Percentiles rank a stretch among this genome's conserved stretches.
Evolutionary conservation across 1,140 invertebrate genomes (phyloP).

Genomic region (Neocloeon triangulifer): DNA sequence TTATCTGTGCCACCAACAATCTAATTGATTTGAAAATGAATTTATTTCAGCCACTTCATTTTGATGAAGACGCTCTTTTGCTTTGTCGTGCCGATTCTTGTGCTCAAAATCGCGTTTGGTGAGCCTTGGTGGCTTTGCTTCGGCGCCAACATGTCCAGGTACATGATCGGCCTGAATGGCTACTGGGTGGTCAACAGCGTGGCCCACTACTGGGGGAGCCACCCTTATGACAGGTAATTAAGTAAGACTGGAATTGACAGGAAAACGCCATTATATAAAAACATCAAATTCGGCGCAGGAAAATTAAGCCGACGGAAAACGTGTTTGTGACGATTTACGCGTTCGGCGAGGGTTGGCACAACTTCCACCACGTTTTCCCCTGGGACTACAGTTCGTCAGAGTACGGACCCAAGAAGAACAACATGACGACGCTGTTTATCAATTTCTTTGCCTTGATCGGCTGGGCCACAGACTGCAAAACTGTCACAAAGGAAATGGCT

Average conservation of each 20-base stretch:
- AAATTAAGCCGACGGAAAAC: constrained; percentile 30
- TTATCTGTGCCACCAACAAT: too few species aligned
- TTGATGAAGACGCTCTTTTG: constrained; percentile 16
- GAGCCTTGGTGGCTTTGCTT: constrained; percentile 20
- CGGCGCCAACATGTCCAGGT: constrained; percentile 8
- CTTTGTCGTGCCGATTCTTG: constrained; percentile 28
- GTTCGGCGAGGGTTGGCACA: constrained; percentile 50
- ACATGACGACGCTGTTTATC: constrained; percentile 59
- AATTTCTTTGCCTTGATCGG: constrained; percentile 54
- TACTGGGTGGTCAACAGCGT: constrained; percentile 27
- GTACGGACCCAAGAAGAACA: constrained; percentile 44
- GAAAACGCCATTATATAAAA: neutral
- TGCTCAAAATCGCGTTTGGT: constrained; percentile 29
- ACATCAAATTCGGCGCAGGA: constrained; percentile 12
- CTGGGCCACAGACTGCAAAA: constrained; percentile 44
- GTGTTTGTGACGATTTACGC: constrained; percentile 16
- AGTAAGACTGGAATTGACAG: too few species aligned
- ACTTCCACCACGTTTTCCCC: constrained; percentile 82
- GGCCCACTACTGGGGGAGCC: constrained; percentile 20
- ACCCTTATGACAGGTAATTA: constrained; percentile 2
- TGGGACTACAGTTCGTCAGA: constrained; percentile 66
- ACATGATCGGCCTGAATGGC: constrained; percentile 14
- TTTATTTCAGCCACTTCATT: neutral
- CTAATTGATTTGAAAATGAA: neutral
- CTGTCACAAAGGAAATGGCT: constrained; percentile 26